Base-by-base conservation (phyloP, 2,888 invertebrate species). In the Lasioglossum figueresi region DNA sequence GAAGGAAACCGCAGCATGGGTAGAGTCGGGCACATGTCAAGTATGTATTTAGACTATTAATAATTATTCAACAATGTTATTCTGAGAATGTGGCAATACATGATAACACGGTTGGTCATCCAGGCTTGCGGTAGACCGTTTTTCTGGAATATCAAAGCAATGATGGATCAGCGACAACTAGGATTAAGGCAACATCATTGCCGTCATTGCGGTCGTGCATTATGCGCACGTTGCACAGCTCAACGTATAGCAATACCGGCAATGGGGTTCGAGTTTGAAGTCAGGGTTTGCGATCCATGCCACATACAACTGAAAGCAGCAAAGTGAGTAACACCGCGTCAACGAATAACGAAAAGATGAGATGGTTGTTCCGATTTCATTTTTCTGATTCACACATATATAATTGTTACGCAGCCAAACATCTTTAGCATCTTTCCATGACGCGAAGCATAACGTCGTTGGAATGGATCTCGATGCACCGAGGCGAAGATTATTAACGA, bases 201-300 rank as follows among this genome's bases (percentile, higher is more conserved):
- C 94, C 97, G 98, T 79, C 97, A 98, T 95, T 99, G 99, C 95
- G 99, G 99, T 71, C 97, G 98, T 94, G 99, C 99, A 23, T 97
- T 99, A 79, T 99, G 99, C 95, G 98, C 98, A 93, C 96, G 97
- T 90, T 99, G 99, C 95, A 98, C 99, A 27, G 97, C 97, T 80
- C 97, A 98, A 95, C 97, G 98, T 87, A 97, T 99, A 91, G 97
- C 98, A 82, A 98, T 99, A 94, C 99, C 99, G 3, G 96, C 97
- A 77, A 98, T 99, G 98, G 99, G 99, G 74, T 99, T 99, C 95
- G 99, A 99, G 96, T 99, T 99, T 95, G 98, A 98, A 94, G 99
- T 99, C 89, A 96, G 99, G 85, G 98, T 99, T 79, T 99, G 99
- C 95, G 98, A 98, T 94, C 97, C 97, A 59, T 99, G 99, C 95